Percentiles rank a stretch among this genome's conserved stretches.
Conservation (phyloP, 2,888 invertebrate genomes). For the Chrysolina haemoptera region DNA sequence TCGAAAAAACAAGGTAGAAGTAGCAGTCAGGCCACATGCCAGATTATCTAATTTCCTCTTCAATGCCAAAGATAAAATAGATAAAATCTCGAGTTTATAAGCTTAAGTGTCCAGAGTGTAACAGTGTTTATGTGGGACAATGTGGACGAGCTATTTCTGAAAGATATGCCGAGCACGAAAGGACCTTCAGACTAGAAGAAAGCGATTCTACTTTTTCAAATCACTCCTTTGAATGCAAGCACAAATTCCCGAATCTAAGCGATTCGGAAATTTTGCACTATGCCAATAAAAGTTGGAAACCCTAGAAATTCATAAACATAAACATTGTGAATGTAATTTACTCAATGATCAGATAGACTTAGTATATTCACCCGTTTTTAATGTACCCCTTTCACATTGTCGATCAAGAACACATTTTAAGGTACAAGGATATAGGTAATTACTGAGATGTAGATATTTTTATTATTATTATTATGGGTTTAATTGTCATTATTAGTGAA, state of each 20-base stretch:
- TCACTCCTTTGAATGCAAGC: background rate
- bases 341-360: background rate
- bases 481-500: no score
- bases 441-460: no score
- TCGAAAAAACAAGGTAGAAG: no score
- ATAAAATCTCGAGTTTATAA: no score
- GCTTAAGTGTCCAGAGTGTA: no score
- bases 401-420: no score
- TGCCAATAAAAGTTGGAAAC: background rate
- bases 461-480: no score
- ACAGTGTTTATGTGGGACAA: background rate
- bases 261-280: background rate
- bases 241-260: background rate
- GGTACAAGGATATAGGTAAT: no score
- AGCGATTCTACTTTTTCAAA: background rate
- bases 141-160: background rate
- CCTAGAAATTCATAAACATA: background rate
- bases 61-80: no score
- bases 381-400: no score
- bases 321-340: background rate
- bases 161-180: background rate
- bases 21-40: no score
- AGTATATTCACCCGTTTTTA: background rate
- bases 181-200: background rate
- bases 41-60: no score